Base-by-base conservation (phyloP, 2,797 vertebrate species). In the Miichthys miiuy region DNA sequence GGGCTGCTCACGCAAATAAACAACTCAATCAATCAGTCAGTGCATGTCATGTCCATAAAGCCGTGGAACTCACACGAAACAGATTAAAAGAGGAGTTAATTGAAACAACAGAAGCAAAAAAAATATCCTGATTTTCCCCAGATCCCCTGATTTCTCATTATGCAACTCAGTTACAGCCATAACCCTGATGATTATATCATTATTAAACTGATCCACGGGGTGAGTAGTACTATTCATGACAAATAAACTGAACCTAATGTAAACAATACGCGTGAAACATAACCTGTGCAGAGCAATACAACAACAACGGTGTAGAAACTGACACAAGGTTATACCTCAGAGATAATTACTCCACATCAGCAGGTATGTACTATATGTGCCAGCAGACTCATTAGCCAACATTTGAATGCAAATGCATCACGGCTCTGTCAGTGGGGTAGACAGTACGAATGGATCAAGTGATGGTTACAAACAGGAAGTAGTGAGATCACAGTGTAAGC, bases 271-370 rank as follows among this genome's bases (percentile, higher is more conserved):
- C 14, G 0, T 47, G 27, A 72, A 63, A 68, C 12, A 63, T 25
- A 48, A 52, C 48, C 61, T 25, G 48, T 16, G 21, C 10, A 27
- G 61, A 38, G 20, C 17, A 73, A 38, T 27, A 73, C 46, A 34
- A 34, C 34, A 34, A 8, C 34, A 8, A 8, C 34, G 34, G 56
- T 10, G 18, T 68, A 17, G 51, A 4, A 20, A 38, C 2, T 58
- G 46, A 61, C 55, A 61, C 12, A 41, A 66, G 67, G 63, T 77
- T 42, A 77, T 72, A 72, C 44, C 50, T 76, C 63, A 44, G 55
- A 23, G 55, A 56, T 73, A 52, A 80, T 79, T 77, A 82, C 23
- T 62, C 10, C 23, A 38, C 44, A 80, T 75, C 68, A 80, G 54
- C 72, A 75, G 54, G 69, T 77, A 69, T n/a, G 47, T 38, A 23